A percentile compares a stretch with the other conserved stretches of the same genome.
phyloP scores from a whole-genome alignment of 2,888 invertebrate species.

The Adelognathus sp. region DNA sequence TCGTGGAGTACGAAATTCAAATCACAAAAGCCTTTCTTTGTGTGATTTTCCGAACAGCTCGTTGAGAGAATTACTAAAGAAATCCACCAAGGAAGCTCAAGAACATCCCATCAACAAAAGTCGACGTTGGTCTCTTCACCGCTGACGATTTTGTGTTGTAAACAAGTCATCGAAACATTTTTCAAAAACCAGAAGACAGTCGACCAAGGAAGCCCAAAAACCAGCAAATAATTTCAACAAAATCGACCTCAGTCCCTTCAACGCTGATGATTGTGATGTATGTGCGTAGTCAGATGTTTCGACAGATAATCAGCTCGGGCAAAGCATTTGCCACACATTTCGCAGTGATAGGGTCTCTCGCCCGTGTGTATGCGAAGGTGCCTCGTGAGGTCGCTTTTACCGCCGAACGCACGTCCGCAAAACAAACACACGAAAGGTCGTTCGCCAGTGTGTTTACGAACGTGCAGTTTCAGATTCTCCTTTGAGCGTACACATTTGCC shows the following conservation, averaged over 20 bases:
- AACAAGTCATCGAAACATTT: no score
- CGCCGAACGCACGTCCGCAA: slow-evolving; percentile 94
- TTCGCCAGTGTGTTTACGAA: slow-evolving; percentile 93
- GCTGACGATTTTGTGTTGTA: no score
- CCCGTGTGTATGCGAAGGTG: slow-evolving; percentile 94
- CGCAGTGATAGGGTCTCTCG: slow-evolving; percentile 94
- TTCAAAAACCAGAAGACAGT: no score
- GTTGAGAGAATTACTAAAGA: no score
- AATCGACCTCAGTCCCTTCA: slow-evolving; percentile 59
- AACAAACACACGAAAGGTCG: slow-evolving; percentile 95
- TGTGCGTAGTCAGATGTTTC: slow-evolving; percentile 95
- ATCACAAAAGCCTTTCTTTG: no score
- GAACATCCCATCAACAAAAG: no score
- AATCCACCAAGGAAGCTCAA: no score
- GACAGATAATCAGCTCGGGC: slow-evolving; percentile 95
- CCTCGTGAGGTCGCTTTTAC: slow-evolving; percentile 93
- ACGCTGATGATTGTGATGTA: slow-evolving; percentile 90
- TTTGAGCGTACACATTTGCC: slow-evolving; percentile 94
- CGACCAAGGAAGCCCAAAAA: no score
- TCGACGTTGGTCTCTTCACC: no score
- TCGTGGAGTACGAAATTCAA: not conserved
- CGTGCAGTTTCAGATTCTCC: slow-evolving; percentile 93
- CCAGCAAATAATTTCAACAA: no score
- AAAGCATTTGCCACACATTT: slow-evolving; percentile 95
- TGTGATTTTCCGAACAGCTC: no score